Evolutionary conservation across 2,113 vertebrate genomes (phyloP).

Genomic region (Bubo bubo): DNA sequence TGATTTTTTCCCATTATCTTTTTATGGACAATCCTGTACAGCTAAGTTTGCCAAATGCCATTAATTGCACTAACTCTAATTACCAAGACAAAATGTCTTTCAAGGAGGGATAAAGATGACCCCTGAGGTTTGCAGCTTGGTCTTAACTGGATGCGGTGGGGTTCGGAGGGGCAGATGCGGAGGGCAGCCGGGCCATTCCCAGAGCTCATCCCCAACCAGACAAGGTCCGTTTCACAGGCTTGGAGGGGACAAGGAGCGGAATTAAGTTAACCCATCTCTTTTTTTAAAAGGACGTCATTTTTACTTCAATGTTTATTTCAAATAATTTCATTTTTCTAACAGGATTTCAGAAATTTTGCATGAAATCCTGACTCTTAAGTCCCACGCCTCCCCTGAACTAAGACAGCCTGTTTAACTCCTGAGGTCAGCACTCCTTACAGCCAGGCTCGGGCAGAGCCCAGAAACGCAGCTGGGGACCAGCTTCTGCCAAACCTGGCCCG

Average conservation of each 20-base stretch:
- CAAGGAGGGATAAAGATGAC: not conserved
- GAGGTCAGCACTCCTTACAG: not conserved
- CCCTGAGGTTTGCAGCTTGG: not conserved
- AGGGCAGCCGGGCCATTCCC: not conserved
- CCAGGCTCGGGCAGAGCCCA: not conserved
- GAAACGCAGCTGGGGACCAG: not conserved
- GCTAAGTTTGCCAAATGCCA: not conserved
- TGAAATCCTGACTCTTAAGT: not conserved
- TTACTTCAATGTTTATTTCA: not conserved
- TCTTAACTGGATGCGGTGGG: rapidly evolving
- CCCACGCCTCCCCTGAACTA: not conserved
- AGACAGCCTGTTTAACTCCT: rapidly evolving
- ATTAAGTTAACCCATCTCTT: not conserved
- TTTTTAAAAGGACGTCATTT: not conserved
- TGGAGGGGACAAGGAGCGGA: not conserved
- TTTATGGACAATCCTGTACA: not conserved
- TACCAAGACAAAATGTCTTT: not conserved
- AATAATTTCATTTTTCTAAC: not conserved
- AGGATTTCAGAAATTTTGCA: not conserved
- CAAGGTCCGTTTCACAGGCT: not conserved
- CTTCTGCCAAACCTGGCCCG: not conserved
- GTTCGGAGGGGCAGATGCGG: rapidly evolving
- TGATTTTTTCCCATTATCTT: not conserved
- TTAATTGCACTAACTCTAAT: not conserved
- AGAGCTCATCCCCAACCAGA: not conserved